Evolutionary conservation across 2,888 invertebrate species (phyloP).

Genomic region (Pristionchus arcanus): DNA sequence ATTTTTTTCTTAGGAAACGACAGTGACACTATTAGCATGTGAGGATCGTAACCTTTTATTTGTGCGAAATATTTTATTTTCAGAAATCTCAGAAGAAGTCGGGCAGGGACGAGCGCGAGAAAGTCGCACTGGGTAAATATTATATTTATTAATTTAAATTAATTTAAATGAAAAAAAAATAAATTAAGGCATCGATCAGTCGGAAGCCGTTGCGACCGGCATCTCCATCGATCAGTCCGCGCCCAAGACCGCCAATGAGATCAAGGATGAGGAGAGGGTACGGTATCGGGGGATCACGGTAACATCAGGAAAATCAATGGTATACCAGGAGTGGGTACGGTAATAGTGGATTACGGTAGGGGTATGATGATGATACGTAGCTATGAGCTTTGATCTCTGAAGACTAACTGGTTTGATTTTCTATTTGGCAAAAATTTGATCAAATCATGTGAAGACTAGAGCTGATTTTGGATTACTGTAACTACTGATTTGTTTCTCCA

Average conservation of each 20-base stretch:
- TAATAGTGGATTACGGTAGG: too few relatives aligned
- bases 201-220: background rate
- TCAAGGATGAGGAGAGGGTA: constrained; percentile 1
- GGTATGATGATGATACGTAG: too few relatives aligned
- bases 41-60: too few relatives aligned
- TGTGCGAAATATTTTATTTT: too few relatives aligned
- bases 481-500: background rate
- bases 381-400: background rate
- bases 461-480: background rate
- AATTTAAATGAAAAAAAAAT: background rate
- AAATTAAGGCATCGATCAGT: background rate
- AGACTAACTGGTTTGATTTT: too few relatives aligned
- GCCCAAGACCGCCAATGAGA: background rate
- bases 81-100: background rate
- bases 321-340: too few relatives aligned
- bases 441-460: background rate
- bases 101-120: background rate
- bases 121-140: background rate
- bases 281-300: background rate
- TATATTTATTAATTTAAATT: background rate
- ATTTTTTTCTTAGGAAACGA: background rate
- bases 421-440: background rate
- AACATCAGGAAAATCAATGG: too few relatives aligned
- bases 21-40: background rate
- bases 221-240: background rate